Base-by-base conservation (phyloP, 2,888 invertebrate genomes). In the Drosophila monieri region DNA sequence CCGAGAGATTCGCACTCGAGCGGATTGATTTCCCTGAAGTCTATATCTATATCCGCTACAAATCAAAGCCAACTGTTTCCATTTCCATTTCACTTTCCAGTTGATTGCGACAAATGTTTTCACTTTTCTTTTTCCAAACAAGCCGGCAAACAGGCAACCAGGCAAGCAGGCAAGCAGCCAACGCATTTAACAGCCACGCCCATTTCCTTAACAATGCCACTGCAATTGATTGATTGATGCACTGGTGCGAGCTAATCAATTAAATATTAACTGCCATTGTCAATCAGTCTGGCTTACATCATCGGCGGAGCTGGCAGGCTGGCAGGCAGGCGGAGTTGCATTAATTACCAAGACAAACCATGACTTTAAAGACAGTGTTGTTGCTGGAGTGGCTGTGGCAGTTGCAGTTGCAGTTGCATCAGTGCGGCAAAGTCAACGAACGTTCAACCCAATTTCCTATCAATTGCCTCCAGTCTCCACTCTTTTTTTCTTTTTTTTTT, bases 381-480 rank as follows among this genome's bases (percentile, higher is more conserved):
- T 18, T 18, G 18, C 18, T 18, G 59, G 25, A n/a, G 14, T 18
- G n/a, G 10, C 39, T 6, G 41, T 15, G 6, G 12, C 21, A 43
- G 43, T 21, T 43, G 12, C 23, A 43, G 43, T 21, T 43, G 12
- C 23, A 54, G 78, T 80, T 80, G 80, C 86, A 80, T 84, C 86
- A 80, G 81, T 18, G 39, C 10, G 18, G 46, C 37, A 39, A 37
- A 80, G 86, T 80, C 80, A 86, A 66, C 69, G 80, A 86, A 86
- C 80, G 69, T 62, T 59, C 32, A 52, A 80, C 86, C 80, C 80
- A 80, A 80, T 86, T 80, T 86, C 85, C 85, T 65, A 84, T 76
- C 76, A 84, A 81, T 73, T 71, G 74, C 43, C 72, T 70, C n/a
- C 61, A 47, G 67, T 81, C 76, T 70, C 78, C 5, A 23, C 21